Percentiles rank a stretch among this genome's conserved stretches.
Conservation (phyloP, 2,113 vertebrate genomes). For the Scopus umbretta region DNA sequence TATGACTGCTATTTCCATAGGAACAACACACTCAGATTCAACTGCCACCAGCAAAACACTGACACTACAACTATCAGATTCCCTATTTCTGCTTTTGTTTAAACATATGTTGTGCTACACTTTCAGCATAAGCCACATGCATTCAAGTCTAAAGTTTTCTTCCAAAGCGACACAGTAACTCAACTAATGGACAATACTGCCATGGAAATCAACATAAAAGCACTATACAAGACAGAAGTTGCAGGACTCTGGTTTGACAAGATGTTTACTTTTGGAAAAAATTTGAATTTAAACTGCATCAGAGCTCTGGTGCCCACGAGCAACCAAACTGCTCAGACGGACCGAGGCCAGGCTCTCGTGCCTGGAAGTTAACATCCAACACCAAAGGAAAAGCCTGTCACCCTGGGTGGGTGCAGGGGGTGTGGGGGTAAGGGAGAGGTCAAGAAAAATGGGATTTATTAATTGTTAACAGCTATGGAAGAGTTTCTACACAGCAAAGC, state of each 20-base stretch:
- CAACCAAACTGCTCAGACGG: neutral
- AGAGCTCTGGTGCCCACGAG: neutral
- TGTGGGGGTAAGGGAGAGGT: too few species aligned
- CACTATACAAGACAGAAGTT: fast-evolving
- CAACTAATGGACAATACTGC: neutral
- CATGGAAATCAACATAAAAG: neutral
- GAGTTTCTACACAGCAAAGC: neutral
- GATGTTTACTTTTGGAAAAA: neutral
- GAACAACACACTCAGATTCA: neutral
- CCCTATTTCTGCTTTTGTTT: neutral
- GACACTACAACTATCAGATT: neutral
- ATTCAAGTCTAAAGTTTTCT: neutral
- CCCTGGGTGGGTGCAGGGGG: neutral
- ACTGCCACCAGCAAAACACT: neutral
- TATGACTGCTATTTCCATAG: neutral
- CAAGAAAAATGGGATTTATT: neutral
- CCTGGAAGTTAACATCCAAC: neutral
- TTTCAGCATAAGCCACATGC: neutral
- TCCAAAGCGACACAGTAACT: neutral
- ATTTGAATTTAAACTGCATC: neutral
- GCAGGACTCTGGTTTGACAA: neutral
- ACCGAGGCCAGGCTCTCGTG: neutral
- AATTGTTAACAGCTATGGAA: neutral
- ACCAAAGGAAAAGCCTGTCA: neutral
- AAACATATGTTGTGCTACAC: neutral